A percentile compares a stretch with the other conserved stretches of the same genome.
These are phyloP conservation scores for Misgurnus mizolepis DNA, from an alignment of 2,113 vertebrate species.

Conservation along the genomic window DNA sequence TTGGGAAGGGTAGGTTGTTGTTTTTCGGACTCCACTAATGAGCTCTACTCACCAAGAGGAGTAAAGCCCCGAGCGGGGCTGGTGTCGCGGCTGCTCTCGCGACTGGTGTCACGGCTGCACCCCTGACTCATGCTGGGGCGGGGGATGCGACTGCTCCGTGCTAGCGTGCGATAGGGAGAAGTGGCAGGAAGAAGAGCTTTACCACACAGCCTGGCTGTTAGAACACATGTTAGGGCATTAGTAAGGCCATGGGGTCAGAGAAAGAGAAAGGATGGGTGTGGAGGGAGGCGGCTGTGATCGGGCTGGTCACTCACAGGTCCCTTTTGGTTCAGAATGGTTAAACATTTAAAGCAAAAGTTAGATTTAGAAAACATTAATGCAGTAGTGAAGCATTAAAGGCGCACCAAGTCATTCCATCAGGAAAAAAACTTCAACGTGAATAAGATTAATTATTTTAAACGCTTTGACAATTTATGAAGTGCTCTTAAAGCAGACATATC, in stretches of 20 bases:
- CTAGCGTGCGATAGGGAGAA: slow-evolving; percentile 96
- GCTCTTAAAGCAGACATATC: too few species aligned
- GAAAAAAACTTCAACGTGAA: background rate
- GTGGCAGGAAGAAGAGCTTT: slow-evolving; percentile 95
- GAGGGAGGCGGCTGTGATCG: background rate
- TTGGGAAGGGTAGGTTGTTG: slow-evolving; percentile 37
- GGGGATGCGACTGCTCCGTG: slow-evolving; percentile 99
- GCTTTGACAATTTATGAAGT: background rate
- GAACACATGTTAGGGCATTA: slow-evolving; percentile 73
- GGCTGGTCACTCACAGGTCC: background rate
- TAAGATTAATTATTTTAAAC: background rate
- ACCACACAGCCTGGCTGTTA: slow-evolving; percentile 86
- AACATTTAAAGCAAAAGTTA: slow-evolving; percentile 43
- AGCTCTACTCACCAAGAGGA: slow-evolving; percentile 94
- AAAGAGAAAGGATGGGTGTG: background rate
- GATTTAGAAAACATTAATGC: slow-evolving; percentile 8
- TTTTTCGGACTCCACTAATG: slow-evolving; percentile 54
- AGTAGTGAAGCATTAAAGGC: slow-evolving; percentile 15
- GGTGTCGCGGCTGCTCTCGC: slow-evolving; percentile 99
- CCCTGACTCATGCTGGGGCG: slow-evolving; percentile 99
- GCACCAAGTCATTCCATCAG: background rate
- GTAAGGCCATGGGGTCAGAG: slow-evolving; percentile 26
- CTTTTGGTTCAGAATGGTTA: slow-evolving; percentile 40
- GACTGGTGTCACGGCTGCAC: slow-evolving; percentile 99
- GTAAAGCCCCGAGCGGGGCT: slow-evolving; percentile 97